Evolutionary conservation across 2,113 vertebrate species (phyloP).

Genomic region (Pachypanchax playfairii): DNA sequence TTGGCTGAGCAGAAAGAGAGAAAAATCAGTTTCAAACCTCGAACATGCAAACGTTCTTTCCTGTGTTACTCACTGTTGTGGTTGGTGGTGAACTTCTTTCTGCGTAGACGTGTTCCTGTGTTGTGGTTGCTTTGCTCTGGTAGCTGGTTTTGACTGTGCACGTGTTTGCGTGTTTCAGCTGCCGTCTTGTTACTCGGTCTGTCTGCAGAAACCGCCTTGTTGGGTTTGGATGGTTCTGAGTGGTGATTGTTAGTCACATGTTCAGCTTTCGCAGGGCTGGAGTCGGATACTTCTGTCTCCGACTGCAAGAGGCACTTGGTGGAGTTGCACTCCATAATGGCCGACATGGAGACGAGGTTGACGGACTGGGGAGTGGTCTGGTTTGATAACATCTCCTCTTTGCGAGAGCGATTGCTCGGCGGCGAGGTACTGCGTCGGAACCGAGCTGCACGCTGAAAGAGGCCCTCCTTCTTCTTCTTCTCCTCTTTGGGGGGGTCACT

Average conservation of each 20-base stretch:
- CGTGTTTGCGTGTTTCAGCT: conserved; percentile 38
- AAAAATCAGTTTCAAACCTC: neutral
- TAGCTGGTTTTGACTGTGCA: conserved; percentile 52
- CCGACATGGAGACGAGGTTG: conserved; percentile 85
- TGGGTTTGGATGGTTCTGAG: conserved; percentile 8
- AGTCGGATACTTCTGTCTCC: conserved; percentile 64
- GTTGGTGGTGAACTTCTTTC: conserved; percentile 75
- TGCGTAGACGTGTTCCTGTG: conserved; percentile 68
- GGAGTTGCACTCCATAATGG: conserved; percentile 84
- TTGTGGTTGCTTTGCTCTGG: conserved; percentile 57
- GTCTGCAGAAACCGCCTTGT: conserved; percentile 10
- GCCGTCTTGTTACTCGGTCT: conserved; percentile 16
- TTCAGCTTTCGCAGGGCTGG: conserved; percentile 38
- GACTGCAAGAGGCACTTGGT: conserved; percentile 85
- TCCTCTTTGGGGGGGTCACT: conserved; percentile 83
- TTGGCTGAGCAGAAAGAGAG: conserved; percentile 64
- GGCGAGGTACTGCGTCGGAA: conserved; percentile 85
- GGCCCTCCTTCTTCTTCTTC: conserved; percentile 85
- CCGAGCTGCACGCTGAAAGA: conserved; percentile 86
- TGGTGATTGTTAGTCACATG: conserved; percentile 6
- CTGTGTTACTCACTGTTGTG: conserved; percentile 70
- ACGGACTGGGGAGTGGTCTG: conserved; percentile 50
- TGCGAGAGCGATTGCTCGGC: conserved; percentile 68
- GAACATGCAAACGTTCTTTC: neutral
- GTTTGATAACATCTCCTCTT: conserved; percentile 71